phyloP scores from a whole-genome alignment of 2,113 vertebrate species.

The Poeciliopsis turrubarensis region DNA sequence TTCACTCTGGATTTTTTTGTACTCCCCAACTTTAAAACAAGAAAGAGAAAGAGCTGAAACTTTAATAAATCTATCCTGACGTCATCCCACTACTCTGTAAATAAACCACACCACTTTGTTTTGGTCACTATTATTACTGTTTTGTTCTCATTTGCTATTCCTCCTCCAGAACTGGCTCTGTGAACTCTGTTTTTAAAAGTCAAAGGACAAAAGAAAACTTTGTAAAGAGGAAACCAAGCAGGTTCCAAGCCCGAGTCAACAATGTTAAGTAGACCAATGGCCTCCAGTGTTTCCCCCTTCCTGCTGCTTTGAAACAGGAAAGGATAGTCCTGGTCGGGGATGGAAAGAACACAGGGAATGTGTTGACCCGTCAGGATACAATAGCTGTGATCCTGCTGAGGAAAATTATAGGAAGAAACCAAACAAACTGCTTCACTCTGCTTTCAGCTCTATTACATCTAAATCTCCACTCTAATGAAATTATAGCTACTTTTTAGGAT shows the following conservation, averaged over 20 bases:
- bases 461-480: no score
- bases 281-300: slow-evolving; percentile 14
- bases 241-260: slow-evolving; percentile 56
- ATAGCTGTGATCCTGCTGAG: slow-evolving; percentile 35
- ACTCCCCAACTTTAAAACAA: no score
- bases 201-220: slow-evolving; percentile 65
- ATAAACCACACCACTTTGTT: no score
- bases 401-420: slow-evolving; percentile 8
- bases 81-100: no score
- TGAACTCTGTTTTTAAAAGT: slow-evolving; percentile 47
- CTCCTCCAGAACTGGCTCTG: slow-evolving; percentile 47
- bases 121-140: neutral
- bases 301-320: slow-evolving; percentile 52
- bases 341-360: slow-evolving; percentile 39
- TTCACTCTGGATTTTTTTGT: no score
- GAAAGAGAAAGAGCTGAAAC: no score
- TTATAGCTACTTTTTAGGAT: no score
- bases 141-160: slow-evolving; percentile 51
- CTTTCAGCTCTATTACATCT: no score
- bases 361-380: slow-evolving; percentile 51
- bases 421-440: no score
- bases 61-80: no score
- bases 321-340: slow-evolving; percentile 54
- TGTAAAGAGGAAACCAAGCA: slow-evolving; percentile 72
- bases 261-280: slow-evolving; percentile 25